phyloP scores from a whole-genome alignment of 2,888 invertebrate genomes.

The Calliphora vomitoria region DNA sequence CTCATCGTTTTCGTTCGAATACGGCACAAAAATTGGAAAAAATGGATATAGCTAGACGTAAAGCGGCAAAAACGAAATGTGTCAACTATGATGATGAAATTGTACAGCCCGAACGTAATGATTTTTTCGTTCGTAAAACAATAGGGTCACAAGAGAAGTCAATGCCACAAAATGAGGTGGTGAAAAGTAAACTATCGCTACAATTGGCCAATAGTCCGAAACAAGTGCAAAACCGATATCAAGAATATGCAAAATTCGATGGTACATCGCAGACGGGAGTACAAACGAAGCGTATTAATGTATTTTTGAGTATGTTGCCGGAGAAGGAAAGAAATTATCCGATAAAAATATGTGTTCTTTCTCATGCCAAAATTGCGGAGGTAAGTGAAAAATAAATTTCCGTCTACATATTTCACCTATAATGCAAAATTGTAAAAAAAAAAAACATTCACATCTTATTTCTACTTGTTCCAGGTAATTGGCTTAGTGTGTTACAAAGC shows the following conservation, averaged over 20 bases:
- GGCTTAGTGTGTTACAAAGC: constrained; percentile 96
- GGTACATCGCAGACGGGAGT: constrained; percentile 93
- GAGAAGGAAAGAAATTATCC: constrained; percentile 93
- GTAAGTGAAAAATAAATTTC: constrained; percentile 75
- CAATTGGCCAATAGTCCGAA: constrained; percentile 91
- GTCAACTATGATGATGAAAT: constrained; percentile 82
- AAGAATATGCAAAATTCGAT: constrained; percentile 96
- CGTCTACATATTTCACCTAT: background rate
- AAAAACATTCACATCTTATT: background rate
- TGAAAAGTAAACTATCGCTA: constrained; percentile 89
- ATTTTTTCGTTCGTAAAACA: constrained; percentile 79
- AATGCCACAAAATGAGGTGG: constrained; percentile 52
- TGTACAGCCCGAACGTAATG: constrained; percentile 78
- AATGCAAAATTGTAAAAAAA: background rate
- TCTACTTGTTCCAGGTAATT: constrained; percentile 86
- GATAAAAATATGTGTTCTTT: constrained; percentile 91
- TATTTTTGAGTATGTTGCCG: constrained; percentile 95
- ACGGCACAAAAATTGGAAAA: constrained; percentile 95
- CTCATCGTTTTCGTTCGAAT: constrained; percentile 91
- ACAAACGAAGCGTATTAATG: constrained; percentile 93
- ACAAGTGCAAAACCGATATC: constrained; percentile 93
- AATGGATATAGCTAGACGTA: constrained; percentile 93
- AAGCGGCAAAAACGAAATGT: constrained; percentile 89
- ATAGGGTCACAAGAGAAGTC: constrained; percentile 50
- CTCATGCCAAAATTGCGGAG: constrained; percentile 94